Evolutionary conservation across 2,113 vertebrate species (phyloP).

Genomic region (Campylomormyrus numenius): DNA sequence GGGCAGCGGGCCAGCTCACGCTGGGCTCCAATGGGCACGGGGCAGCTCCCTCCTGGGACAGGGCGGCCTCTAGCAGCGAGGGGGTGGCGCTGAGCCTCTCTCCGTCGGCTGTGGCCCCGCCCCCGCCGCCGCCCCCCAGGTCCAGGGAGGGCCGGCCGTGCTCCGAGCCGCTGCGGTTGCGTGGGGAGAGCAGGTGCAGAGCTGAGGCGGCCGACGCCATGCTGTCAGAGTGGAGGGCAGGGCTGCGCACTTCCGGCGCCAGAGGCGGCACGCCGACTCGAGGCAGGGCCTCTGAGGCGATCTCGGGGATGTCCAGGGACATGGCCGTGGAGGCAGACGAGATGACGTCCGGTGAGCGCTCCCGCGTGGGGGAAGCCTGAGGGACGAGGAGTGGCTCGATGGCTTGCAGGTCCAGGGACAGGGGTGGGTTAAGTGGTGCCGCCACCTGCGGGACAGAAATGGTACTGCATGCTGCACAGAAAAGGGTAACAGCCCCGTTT

Average conservation of each 20-base stretch:
- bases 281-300: slow-evolving; percentile 85
- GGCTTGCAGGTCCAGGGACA: slow-evolving; percentile 69
- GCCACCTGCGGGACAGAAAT: slow-evolving; percentile 48
- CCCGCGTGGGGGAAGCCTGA: slow-evolving; percentile 84
- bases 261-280: slow-evolving; percentile 48
- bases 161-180: slow-evolving; percentile 61
- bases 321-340: slow-evolving; percentile 93
- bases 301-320: slow-evolving; percentile 94
- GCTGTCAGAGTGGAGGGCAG: slow-evolving; percentile 67
- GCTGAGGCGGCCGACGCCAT: slow-evolving; percentile 92
- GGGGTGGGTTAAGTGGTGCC: slow-evolving; percentile 56
- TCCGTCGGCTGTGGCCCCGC: slow-evolving; percentile 61
- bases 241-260: slow-evolving; percentile 56
- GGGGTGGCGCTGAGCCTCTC: slow-evolving; percentile 71
- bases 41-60: slow-evolving; percentile 73
- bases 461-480: background rate
- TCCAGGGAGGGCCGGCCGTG: slow-evolving; percentile 73
- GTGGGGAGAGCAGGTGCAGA: slow-evolving; percentile 78
- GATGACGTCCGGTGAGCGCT: slow-evolving; percentile 93
- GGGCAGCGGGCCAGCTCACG: slow-evolving; percentile 87
- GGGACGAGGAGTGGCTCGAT: slow-evolving; percentile 65
- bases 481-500: background rate
- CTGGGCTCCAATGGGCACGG: slow-evolving; percentile 51
- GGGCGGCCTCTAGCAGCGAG: slow-evolving; percentile 74
- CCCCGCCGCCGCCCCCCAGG: slow-evolving; percentile 54